Base-by-base conservation (phyloP, 2,113 vertebrate genomes). In the Toxotes jaculatrix region DNA sequence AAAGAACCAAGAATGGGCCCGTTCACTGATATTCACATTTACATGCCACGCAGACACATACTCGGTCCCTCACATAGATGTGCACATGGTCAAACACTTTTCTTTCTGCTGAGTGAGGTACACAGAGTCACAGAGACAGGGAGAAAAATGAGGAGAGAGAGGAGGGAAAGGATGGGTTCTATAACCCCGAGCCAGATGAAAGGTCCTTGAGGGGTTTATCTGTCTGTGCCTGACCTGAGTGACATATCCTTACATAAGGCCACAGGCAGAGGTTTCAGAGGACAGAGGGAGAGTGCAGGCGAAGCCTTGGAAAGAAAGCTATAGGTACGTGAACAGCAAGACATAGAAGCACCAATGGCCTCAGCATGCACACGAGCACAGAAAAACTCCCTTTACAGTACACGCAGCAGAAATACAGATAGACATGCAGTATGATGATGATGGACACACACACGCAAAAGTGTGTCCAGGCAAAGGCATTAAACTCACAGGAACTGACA, bases 161-260 rank as follows among this genome's bases (percentile, higher is more conserved):
- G n/a, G 8, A 59, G 49, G 49, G 11, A 6, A 43, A 60, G 74
- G 14, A 71, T 61, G 63, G 42, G 79, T 31, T 83, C 63, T 17
- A 17, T 74, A 75, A 86, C 73, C 65, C 21, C 32, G 17, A 71
- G 77, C 57, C 69, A 78, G 81, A 87, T 47, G 70, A 85, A 43
- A 61, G 66, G 76, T 83, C 84, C 79, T 81, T 69, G 59, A 78
- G 71, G 77, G 82, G 70, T 56, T 75, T 73, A 61, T 71, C 60
- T 38, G 21, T 80, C 67, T 77, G n/a, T 71, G 61, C 49, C 63
- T 84, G 80, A 77, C 80, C 66, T 27, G 42, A 77, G 74, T 61
- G 68, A 79, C 67, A 77, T 53, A 63, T 49, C 72, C 36, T 86
- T 80, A 86, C 67, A 83, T 88, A 88, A 89, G 83, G 23, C 53